A percentile compares a stretch with the other conserved stretches of the same genome.
These are phyloP conservation scores for Colius striatus DNA, from an alignment of 2,113 vertebrate genomes.

Conservation along the genomic window DNA sequence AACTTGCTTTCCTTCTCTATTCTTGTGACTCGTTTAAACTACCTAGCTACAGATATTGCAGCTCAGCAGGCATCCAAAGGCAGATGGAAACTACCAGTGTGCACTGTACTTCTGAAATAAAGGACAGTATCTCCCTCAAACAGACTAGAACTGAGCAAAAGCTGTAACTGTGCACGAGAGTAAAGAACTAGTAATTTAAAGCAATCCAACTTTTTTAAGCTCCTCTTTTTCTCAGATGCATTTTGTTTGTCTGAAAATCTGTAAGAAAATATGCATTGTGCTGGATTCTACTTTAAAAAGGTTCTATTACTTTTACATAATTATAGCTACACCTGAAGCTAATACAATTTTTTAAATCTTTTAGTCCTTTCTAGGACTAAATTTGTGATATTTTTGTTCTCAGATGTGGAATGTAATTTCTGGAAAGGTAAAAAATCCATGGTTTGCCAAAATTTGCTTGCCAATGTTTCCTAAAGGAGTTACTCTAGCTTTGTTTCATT, in stretches of 20 bases:
- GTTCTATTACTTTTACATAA: neutral
- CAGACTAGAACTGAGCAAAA: neutral
- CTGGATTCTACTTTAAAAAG: neutral
- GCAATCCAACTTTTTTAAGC: neutral
- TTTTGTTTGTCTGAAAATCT: neutral
- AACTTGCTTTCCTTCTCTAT: neutral
- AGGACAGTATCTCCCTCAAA: neutral
- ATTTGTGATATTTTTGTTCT: neutral
- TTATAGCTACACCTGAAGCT: neutral
- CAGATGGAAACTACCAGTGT: neutral
- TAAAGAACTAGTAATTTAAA: neutral
- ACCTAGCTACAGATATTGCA: neutral
- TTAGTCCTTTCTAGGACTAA: neutral
- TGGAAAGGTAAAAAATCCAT: neutral
- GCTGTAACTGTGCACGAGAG: neutral
- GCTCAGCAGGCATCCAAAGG: conserved; percentile 28
- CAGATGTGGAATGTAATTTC: neutral
- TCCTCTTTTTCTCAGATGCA: neutral
- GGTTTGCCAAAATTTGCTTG: neutral
- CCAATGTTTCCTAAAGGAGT: neutral
- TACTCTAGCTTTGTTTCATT: neutral
- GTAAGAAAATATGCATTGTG: neutral
- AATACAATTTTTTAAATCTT: neutral
- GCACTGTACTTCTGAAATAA: neutral
- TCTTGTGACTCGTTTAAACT: conserved; percentile 14